Evolutionary conservation across 1,140 invertebrate genomes (phyloP), one percentile per base, ranked within the genome.

Genomic region (Bathynomus jamesi): DNA sequence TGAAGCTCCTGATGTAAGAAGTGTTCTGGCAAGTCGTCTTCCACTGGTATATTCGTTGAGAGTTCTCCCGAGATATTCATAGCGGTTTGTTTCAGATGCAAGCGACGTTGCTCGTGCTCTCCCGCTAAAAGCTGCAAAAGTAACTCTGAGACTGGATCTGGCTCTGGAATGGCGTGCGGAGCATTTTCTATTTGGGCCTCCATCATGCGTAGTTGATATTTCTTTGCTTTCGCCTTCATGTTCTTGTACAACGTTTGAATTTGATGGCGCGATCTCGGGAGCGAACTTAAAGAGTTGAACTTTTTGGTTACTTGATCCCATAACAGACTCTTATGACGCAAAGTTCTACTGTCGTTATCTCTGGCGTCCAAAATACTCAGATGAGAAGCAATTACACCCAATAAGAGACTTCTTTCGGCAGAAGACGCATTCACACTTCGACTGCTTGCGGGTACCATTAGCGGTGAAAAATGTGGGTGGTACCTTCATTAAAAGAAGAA

Each of bases 191-290:
- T 53, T 2, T 53, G 13, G 5, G 40, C 40, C 21, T 53, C 40
- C 67, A 27, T 17, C 0, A 60, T 46, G 4, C 67, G 32, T 28
- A 25, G 61, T 21, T 69, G 67, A 28, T 69, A 69, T 21, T 69
- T 69, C 46, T 69, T 69, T 2, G 67, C 67, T 28, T 69, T 69
- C 1, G 67, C 67, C 21, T 69, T 69, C 67, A 69, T 69, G 21
- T 69, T 69, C 53, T 69, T 69, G 67, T 69, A 69, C 11, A 69
- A 28, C 60, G 32, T 69, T 17, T 69, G 67, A 4, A 69, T 61
- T 30, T 69, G 67, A 53, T 53, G 40, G 11, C 40, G 1, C 5
- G 40, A 53, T 53, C 40, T 53, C 5, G 40, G 40, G 11, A 53
- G 5, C 13, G 2, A 3, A 53, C 40, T 53, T 5, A 53, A 53